Percentiles rank a stretch among this genome's conserved stretches.
Conservation (phyloP, 2,797 vertebrate genomes). For the Poecilia gillii region DNA sequence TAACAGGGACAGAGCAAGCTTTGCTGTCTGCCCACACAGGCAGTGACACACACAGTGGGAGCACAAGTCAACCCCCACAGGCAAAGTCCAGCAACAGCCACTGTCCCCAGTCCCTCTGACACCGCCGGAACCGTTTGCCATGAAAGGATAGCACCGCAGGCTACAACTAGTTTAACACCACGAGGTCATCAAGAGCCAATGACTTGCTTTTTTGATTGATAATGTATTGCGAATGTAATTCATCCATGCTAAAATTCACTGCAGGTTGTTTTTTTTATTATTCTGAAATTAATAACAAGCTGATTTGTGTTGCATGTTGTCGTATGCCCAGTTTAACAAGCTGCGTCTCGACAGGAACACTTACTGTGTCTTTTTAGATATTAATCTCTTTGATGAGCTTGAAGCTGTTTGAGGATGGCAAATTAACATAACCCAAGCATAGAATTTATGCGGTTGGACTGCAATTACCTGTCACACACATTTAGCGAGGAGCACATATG, state of each 20-base stretch:
- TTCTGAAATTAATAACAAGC: background rate
- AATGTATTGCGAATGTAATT: conserved; percentile 1
- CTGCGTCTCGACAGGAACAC: background rate
- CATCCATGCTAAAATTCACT: background rate
- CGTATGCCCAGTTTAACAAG: conserved; percentile 1
- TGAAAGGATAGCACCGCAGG: conserved; percentile 18
- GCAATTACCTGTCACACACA: conserved; percentile 16
- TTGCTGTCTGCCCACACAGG: conserved; percentile 67
- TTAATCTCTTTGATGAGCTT: conserved; percentile 15
- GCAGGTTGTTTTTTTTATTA: background rate
- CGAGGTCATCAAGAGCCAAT: conserved; percentile 11
- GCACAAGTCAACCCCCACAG: conserved; percentile 56
- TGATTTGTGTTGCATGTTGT: background rate
- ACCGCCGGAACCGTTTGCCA: conserved; percentile 25
- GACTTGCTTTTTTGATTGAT: conserved; percentile 10
- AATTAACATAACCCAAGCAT: conserved; percentile 1
- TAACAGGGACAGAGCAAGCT: conserved; percentile 69
- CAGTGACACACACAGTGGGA: conserved; percentile 60
- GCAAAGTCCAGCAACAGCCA: conserved; percentile 48
- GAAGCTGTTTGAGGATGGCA: background rate
- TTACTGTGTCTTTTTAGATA: conserved; percentile 6
- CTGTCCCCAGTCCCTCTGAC: conserved; percentile 39
- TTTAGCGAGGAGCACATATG: conserved; percentile 2
- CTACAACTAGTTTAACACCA: conserved; percentile 17
- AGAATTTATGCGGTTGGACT: conserved; percentile 3